phyloP scores from a whole-genome alignment of 2,797 vertebrate genomes.

The Borostomias antarcticus region DNA sequence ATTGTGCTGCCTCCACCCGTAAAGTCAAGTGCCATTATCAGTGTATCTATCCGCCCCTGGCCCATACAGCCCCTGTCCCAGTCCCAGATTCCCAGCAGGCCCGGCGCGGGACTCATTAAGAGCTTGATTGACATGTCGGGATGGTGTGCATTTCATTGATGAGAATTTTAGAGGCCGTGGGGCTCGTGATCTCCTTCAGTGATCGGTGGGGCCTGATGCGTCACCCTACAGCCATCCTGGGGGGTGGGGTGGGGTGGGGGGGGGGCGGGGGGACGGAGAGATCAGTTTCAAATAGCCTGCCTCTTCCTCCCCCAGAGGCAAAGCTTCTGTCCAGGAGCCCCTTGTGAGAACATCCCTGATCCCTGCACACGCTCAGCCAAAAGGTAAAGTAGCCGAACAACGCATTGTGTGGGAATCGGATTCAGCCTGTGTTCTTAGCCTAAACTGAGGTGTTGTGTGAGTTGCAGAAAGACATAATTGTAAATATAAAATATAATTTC shows the following conservation, averaged over 20 bases:
- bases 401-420: slow-evolving; percentile 2
- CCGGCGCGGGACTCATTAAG: slow-evolving; percentile 37
- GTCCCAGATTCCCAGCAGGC: slow-evolving; percentile 20
- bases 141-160: slow-evolving; percentile 78
- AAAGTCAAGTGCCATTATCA: neutral
- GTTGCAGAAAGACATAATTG: neutral
- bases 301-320: slow-evolving; percentile 59
- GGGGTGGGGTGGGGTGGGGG: too few species aligned
- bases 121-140: slow-evolving; percentile 67
- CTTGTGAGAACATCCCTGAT: slow-evolving; percentile 29
- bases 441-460: neutral
- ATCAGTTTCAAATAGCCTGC: slow-evolving; percentile 71
- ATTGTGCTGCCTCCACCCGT: neutral
- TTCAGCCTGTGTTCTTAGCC: neutral
- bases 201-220: slow-evolving; percentile 57
- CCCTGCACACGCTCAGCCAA: slow-evolving; percentile 20
- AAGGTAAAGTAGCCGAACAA: slow-evolving; percentile 41
- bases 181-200: slow-evolving; percentile 70
- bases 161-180: slow-evolving; percentile 62
- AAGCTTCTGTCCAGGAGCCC: slow-evolving; percentile 43
- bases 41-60: neutral
- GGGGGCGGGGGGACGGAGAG: slow-evolving; percentile 50
- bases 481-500: neutral
- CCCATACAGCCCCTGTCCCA: slow-evolving; percentile 14
- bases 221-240: slow-evolving; percentile 73